Base-by-base conservation (phyloP, 2,797 vertebrate genomes). In the Sorex maritimensis region DNA sequence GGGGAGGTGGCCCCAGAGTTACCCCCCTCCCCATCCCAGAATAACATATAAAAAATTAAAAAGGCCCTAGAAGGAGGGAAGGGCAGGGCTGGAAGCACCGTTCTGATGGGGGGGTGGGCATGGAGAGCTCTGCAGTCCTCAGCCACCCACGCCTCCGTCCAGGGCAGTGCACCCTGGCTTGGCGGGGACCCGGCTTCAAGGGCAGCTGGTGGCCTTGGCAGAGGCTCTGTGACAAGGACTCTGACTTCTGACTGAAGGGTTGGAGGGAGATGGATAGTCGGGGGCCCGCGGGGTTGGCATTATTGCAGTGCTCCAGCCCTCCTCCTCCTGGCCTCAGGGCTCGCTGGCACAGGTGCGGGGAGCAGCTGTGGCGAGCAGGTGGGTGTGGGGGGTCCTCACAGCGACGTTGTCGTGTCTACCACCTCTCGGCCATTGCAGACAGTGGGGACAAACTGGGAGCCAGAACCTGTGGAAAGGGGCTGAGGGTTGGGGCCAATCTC, bases 361-460 rank as follows among this genome's bases (percentile, higher is more conserved):
- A 87, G 92, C 83, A 74, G 86, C 96, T 3, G 0, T 41, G 87
- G 86, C 17, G 46, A 84, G 91, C 67, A 90, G 93, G 89, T 93
- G 26, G 24, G 34, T 34, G 34, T 87, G 68, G 44, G 23, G 88
- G 19, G 9, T 77, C 55, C 97, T 99, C 98, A 99, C 98, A 99
- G 98, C 41, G 99, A 99, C 0, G 99, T 99, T 0, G 99, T 99
- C 44, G 99, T 99, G 97, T 99, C 99, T 95, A 99, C 99, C 94
- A 99, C 99, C 97, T 99, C 99, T 0, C 99, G 99, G 24, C 99
- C 99, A 0, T 99, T 99, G 96, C 99, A 99, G 95, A 99, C 99
- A 0, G 99, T 99, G 23, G 99, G 99, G 95, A 99, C 99, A 6
- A 98, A 98, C 49, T 99, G 99, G 28, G 99, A 99, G 91, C 98